A percentile compares a stretch with the other conserved stretches of the same genome.
phyloP scores from a whole-genome alignment of 2,113 vertebrate species.

The Zapornia atra region DNA sequence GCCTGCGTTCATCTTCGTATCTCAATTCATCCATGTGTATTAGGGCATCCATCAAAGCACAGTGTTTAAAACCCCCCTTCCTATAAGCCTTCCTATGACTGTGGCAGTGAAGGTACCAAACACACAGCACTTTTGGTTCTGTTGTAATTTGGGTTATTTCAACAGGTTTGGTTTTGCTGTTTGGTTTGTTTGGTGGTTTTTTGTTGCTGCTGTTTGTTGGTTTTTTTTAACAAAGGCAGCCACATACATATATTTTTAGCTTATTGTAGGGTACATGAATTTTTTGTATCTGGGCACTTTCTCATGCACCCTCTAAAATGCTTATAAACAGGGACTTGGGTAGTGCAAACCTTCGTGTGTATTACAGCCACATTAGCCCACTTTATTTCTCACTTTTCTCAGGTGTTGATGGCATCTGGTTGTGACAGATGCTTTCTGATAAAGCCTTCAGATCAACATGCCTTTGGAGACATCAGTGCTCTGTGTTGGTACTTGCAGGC shows the following conservation, averaged over 20 bases:
- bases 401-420: constrained; percentile 66
- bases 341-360: background rate
- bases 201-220: too few relatives aligned
- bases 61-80: background rate
- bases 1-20: background rate
- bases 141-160: background rate
- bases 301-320: background rate
- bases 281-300: background rate
- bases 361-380: background rate
- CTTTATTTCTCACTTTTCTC: constrained; percentile 46
- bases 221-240: background rate
- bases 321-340: background rate
- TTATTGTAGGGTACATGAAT: background rate
- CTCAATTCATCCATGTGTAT: background rate
- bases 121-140: background rate
- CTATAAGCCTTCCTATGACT: background rate
- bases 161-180: background rate
- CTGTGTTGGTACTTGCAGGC: constrained; percentile 66
- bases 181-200: too few relatives aligned
- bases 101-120: background rate
- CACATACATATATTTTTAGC: background rate
- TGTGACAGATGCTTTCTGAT: constrained; percentile 69
- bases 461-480: constrained; percentile 63
- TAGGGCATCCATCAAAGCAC: background rate
- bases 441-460: constrained; percentile 62